phyloP scores from a whole-genome alignment of 2,113 vertebrate genomes.

The Cryptotis parvus region DNA sequence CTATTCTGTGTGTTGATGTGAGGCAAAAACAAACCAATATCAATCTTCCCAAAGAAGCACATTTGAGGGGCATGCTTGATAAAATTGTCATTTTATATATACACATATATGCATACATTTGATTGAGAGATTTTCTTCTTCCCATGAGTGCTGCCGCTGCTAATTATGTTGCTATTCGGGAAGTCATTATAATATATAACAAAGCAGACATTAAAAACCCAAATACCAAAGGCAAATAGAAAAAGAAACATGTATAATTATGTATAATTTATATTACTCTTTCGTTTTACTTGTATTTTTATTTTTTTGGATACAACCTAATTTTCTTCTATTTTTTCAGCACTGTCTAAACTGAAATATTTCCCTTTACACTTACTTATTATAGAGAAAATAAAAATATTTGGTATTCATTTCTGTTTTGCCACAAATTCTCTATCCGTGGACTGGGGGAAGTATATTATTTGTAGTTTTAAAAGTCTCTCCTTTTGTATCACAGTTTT shows the following conservation, averaged over 20 bases:
- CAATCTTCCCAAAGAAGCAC: conserved; percentile 41
- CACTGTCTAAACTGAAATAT: conserved; percentile 52
- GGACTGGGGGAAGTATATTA: background rate
- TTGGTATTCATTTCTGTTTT: background rate
- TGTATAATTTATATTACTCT: background rate
- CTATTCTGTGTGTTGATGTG: conserved; percentile 56
- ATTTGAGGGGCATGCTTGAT: background rate
- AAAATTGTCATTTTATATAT: no score
- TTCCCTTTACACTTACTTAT: background rate
- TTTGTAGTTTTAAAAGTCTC: conserved; percentile 27
- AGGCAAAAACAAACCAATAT: conserved; percentile 61
- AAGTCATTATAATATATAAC: conserved; percentile 18
- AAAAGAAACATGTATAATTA: background rate
- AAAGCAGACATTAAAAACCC: conserved; percentile 51
- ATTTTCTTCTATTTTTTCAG: conserved; percentile 28
- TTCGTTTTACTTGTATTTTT: background rate
- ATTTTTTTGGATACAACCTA: conserved; percentile 34
- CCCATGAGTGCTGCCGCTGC: background rate
- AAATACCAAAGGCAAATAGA: conserved; percentile 59
- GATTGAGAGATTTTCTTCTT: conserved; percentile 31
- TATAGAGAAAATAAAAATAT: conserved; percentile 16
- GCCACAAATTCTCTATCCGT: background rate
- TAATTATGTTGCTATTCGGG: background rate
- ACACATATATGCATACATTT: background rate
- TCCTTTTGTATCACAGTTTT: background rate